phyloP scores from a whole-genome alignment of 2,113 vertebrate genomes.

The Heptranchias perlo region DNA sequence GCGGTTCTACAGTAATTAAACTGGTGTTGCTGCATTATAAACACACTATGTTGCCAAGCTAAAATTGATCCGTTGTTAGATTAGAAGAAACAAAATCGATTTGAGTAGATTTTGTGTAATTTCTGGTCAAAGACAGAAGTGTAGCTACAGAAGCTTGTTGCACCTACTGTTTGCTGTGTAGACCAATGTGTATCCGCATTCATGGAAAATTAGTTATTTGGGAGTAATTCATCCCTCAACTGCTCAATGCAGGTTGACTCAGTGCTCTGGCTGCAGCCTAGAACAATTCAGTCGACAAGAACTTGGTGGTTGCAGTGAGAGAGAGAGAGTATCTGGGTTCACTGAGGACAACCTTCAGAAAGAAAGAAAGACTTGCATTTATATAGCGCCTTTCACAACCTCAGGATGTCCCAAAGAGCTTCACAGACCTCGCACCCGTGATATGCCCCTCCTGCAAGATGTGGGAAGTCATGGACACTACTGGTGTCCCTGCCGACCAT shows the following conservation, averaged over 20 bases:
- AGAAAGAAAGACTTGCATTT: neutral
- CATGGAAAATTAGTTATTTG: neutral
- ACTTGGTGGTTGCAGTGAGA: neutral
- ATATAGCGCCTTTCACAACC: neutral
- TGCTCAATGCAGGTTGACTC: neutral
- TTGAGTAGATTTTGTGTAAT: neutral
- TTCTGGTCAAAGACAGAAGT: too few species aligned
- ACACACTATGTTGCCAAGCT: neutral
- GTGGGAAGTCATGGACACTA: too few species aligned
- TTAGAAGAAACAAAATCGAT: neutral
- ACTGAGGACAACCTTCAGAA: neutral
- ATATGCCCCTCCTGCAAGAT: too few species aligned
- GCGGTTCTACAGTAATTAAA: neutral
- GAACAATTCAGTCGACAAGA: neutral
- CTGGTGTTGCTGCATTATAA: neutral
- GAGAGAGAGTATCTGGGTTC: neutral
- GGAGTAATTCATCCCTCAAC: neutral
- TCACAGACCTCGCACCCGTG: too few species aligned
- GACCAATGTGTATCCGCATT: neutral
- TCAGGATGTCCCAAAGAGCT: too few species aligned
- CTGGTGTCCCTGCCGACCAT: too few species aligned
- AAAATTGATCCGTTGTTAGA: neutral
- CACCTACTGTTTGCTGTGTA: neutral
- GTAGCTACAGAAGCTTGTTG: neutral
- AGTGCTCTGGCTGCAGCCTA: neutral